Evolutionary conservation across 2,113 vertebrate genomes (phyloP), one percentile per base, ranked within the genome.

Genomic region (Anarhynchus alexandrinus): DNA sequence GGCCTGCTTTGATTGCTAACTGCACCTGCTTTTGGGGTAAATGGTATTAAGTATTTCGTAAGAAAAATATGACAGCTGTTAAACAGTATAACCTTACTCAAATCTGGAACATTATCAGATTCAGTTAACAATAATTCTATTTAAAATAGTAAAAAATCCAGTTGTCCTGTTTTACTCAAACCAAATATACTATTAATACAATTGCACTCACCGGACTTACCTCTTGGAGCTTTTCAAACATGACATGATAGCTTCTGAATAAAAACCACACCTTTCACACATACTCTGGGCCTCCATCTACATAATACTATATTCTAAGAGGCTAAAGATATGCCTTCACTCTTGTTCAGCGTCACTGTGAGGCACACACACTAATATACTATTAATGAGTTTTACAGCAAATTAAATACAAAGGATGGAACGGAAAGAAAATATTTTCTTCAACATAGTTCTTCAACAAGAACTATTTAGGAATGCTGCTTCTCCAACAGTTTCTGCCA

Each of bases 1-100:
- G 99, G 99, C 71, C 99, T 97, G 98, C 99, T 99, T 88, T 98
- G 98, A 93, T 97, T 99, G 96, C 98, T 98, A 96, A 98, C 45
- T 32, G 98, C 97, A 97, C 99, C 99, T 99, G 98, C 96, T 97
- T 96, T 93, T 23, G 72, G 87, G 74, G 93, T 84, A 97, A 97
- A 97, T 8, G 86, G 43, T 34, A 73, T 76, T 82, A 61, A 97
- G 64, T 83, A 32, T 57, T 85, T 76, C 69, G 1, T 74, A 51
- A 95, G 20, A 93, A 69, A 95, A 66, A 71, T 5, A 92, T 8
- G 17, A 78, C 90, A 80, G 78, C n/a, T 90, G 57, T 17, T 58
- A 82, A 76, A 40, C 62, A 64, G 26, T 64, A 64, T 29, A 20
- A 64, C 42, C 40, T 25, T 9, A 52, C 57, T 19, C 74, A 59